Evolutionary conservation across 2,113 vertebrate species (phyloP), one percentile per base, ranked within the genome.

Genomic region (Eretmochelys imbricata): DNA sequence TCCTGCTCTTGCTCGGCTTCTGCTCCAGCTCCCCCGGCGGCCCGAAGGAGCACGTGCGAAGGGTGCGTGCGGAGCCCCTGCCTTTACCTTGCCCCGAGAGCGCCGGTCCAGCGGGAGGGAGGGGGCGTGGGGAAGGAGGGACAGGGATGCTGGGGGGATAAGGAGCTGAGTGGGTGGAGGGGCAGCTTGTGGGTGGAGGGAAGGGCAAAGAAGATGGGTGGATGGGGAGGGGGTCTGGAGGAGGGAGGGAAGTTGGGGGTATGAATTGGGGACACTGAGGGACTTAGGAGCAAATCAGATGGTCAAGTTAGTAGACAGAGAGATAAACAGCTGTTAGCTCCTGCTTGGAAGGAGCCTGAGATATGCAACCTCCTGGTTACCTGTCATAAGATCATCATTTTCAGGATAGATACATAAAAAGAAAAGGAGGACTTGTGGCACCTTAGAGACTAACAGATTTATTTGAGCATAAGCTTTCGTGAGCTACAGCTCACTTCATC

Each of bases 131-230:
- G 53, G 22, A 10, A 10, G 29, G 50, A 14, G n/a, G 57, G 25
- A 27, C 12, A 6, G 31, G 14, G 27, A 22, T 35, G 62, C 31
- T 35, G 75, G 20, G n/a, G 11, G 8, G n/a, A 8, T 10, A 10
- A 20, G 76, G 31, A 57, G 55, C 2, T 27, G 55, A 11, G 55
- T 24, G 55, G 10, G 25, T 27, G 25, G 82, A n/a, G 62, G 69
- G 12, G 11, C 3, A 1, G 46, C 25, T 53, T 69, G 80, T 38
- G 25, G 46, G 27, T 10, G 42, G 49, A 20, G 0, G 9, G 10
- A n/a, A 6, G 35, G 20, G 84, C 78, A 10, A 5, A n/a, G 38
- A 17, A n/a, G 7, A 13, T 0, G 42, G 46, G 29, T 48, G 38
- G 38, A 49, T 8, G 7, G 46, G n/a, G 14, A 29, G 22, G n/a